Base-by-base conservation (phyloP, 2,888 invertebrate species). In the Melikaiella ostensackeni region DNA sequence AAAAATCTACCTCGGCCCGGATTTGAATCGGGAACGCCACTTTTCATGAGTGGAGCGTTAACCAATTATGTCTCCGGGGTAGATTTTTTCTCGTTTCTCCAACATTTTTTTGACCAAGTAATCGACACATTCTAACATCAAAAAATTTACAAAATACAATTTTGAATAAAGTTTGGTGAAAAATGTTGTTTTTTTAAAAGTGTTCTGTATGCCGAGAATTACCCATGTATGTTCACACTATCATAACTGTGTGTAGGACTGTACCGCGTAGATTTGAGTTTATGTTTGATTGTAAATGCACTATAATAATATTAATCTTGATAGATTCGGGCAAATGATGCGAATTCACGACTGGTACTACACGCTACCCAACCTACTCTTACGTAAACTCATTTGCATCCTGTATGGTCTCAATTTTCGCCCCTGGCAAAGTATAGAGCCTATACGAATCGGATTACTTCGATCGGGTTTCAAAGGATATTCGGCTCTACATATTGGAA, bases 401-500 rank as follows among this genome's bases (percentile, higher is more conserved):
- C 70, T 70, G 70, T 70, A 70, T 70, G 70, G 70, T 70, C 70
- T 70, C 70, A 70, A 50, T 70, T 70, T 70, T 70, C 70, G 50
- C n/a, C 11, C 66, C 46, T 70, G 70, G 70, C 70, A n/a, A 46
- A 46, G 30, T 70, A 50, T 66, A 46, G 46, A 46, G 70, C 70
- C 70, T 70, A 50, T 4, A n/a, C 11, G 70, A 70, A 70, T 70
- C 70, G 50, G 70, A 70, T 70, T 70, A 70, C 70, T 70, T 70
- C 30, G 70, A 70, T 70, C 70, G 70, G 70, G 70, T 70, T 70
- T 70, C 70, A 70, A 70, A 70, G 70, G 70, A 70, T 70, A 70
- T 70, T 70, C 30, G 70, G 50, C 70, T 70, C 70, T 30, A 70
- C 70, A 70, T 70, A 70, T 70, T 70, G 70, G 70, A 70, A 70